Percentiles rank a stretch among this genome's conserved stretches.
Evolutionary conservation across 2,113 vertebrate genomes (phyloP).

Genomic region (Accipiter virgatus): DNA sequence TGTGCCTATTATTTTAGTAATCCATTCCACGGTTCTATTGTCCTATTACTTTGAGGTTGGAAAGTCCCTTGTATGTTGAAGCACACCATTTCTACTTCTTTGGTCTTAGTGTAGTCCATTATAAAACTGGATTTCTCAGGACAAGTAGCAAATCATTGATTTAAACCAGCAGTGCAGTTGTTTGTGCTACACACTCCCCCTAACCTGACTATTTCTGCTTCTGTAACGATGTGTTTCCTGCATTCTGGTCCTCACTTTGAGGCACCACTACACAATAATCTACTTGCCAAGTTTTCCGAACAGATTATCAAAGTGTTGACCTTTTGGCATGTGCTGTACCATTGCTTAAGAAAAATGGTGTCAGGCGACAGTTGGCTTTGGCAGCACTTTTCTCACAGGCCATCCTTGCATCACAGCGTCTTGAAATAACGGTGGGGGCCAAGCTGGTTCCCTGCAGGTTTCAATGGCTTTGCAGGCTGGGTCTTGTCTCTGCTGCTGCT

Average conservation of each 20-base stretch:
- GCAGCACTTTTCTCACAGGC: background rate
- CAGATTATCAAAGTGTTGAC: background rate
- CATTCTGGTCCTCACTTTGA: background rate
- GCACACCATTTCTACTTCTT: background rate
- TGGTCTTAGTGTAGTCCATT: background rate
- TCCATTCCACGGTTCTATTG: background rate
- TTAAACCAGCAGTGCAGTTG: background rate
- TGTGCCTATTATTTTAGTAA: background rate
- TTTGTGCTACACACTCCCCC: background rate
- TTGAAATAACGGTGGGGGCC: accelerated
- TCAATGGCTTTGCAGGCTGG: background rate
- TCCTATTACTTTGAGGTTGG: background rate
- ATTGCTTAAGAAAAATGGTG: background rate
- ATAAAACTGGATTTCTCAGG: background rate
- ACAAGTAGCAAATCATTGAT: background rate
- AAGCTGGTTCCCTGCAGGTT: background rate
- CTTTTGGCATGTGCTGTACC: background rate
- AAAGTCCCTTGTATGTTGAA: background rate
- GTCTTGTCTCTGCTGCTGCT: background rate
- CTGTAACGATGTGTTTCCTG: background rate
- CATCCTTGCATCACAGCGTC: background rate
- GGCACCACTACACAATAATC: background rate
- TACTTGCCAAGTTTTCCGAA: background rate
- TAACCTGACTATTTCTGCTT: background rate
- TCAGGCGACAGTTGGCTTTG: background rate